Evolutionary conservation across 2,797 vertebrate species (phyloP).

Genomic region (Spondyliosoma cantharus): DNA sequence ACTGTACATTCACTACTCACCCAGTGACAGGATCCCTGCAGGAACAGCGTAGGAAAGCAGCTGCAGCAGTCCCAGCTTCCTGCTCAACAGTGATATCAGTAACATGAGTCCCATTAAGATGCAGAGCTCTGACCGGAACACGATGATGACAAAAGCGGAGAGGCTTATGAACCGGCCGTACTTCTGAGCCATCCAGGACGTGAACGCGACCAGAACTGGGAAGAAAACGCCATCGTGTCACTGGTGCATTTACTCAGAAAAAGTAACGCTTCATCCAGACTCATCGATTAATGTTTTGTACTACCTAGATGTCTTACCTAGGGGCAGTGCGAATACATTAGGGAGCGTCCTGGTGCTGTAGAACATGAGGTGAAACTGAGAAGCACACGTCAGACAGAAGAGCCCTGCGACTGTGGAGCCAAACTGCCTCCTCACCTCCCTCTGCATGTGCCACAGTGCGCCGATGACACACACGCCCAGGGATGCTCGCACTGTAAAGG

Average conservation of each 20-base stretch:
- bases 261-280: background rate
- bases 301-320: conserved; percentile 82
- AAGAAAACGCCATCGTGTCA: background rate
- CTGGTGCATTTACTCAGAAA: background rate
- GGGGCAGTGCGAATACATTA: conserved; percentile 91
- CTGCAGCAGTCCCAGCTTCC: conserved; percentile 82
- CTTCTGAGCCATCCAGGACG: conserved; percentile 91
- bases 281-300: no score
- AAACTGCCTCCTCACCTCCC: conserved; percentile 90
- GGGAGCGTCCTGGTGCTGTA: conserved; percentile 96
- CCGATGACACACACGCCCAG: conserved; percentile 88
- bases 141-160: conserved; percentile 91
- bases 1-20: conserved; percentile 78
- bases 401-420: conserved; percentile 88
- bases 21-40: conserved; percentile 88
- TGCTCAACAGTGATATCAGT: conserved; percentile 84
- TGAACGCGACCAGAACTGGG: conserved; percentile 90
- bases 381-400: conserved; percentile 90
- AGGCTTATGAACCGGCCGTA: conserved; percentile 88
- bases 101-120: conserved; percentile 92
- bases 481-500: conserved; percentile 87
- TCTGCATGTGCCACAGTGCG: conserved; percentile 90
- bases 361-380: conserved; percentile 98
- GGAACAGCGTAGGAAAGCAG: conserved; percentile 87
- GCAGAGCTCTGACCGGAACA: conserved; percentile 93